A percentile compares a stretch with the other conserved stretches of the same genome.
These are phyloP conservation scores for Antedon mediterranea DNA, from an alignment of 53 echinoderm and acorn worm genomes.

Conservation along the genomic window DNA sequence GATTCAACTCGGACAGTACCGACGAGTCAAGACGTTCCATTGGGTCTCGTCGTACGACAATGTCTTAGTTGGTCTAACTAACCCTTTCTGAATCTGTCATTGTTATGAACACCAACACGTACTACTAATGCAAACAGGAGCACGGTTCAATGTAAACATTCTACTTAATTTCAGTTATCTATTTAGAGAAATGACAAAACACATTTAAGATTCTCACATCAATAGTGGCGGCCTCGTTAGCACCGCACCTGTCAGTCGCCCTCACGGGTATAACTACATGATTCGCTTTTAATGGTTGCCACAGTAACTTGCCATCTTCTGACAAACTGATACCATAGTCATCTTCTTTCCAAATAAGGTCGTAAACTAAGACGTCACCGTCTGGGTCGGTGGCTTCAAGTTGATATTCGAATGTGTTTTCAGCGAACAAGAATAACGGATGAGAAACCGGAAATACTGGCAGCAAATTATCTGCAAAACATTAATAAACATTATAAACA, in stretches of 20 bases:
- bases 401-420: constrained; percentile 15
- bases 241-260: constrained; percentile 22
- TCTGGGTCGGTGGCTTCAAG: constrained; percentile 35
- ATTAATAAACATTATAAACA: too few relatives aligned
- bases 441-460: constrained; percentile 11
- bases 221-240: not conserved
- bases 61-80: too few relatives aligned
- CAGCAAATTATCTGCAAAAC: constrained; percentile 23
- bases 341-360: not conserved
- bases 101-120: too few relatives aligned
- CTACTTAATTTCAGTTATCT: too few relatives aligned
- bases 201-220: constrained; percentile 3
- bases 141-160: too few relatives aligned
- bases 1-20: too few relatives aligned
- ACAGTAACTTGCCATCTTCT: constrained; percentile 13
- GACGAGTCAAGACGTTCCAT: too few relatives aligned
- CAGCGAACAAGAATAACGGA: constrained; percentile 20
- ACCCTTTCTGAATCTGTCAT: too few relatives aligned
- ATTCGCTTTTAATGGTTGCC: constrained; percentile 10
- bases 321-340: constrained; percentile 9
- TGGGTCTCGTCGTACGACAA: too few relatives aligned
- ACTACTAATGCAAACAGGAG: too few relatives aligned
- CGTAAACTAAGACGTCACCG: constrained; percentile 5
- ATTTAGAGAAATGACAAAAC: too few relatives aligned
- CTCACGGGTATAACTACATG: not conserved